Percentiles rank a stretch among this genome's conserved stretches.
These are phyloP conservation scores for Campoplex capitator DNA, from an alignment of 2,888 invertebrate species.

Conservation along the genomic window DNA sequence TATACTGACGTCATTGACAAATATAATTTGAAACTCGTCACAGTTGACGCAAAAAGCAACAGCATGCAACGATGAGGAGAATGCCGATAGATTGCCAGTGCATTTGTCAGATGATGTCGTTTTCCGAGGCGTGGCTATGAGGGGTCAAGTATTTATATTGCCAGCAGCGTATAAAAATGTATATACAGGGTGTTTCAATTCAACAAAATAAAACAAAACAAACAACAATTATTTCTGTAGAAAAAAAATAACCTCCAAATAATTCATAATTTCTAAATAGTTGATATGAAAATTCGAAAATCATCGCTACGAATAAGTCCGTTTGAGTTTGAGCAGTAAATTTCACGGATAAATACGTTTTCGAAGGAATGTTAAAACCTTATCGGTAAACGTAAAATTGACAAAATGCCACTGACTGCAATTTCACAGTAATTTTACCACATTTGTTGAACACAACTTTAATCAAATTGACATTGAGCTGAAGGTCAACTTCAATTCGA, in stretches of 20 bases:
- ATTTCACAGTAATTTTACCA: not conserved
- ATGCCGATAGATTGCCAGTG: constrained; percentile 10
- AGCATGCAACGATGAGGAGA: not conserved
- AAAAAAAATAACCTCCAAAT: not conserved
- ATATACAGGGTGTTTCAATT: not conserved
- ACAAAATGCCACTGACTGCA: not conserved
- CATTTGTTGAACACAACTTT: not conserved
- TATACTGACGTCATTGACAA: constrained; percentile 42
- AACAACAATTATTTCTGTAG: not conserved
- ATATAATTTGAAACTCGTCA: constrained; percentile 53
- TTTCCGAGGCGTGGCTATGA: constrained; percentile 22
- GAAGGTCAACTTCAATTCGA: not conserved
- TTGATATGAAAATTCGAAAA: not conserved
- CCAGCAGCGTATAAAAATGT: constrained; percentile 11
- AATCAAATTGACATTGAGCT: not conserved
- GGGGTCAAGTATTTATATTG: constrained; percentile 62
- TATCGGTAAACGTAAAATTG: not conserved
- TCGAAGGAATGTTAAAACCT: not conserved
- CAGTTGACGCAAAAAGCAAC: constrained; percentile 40
- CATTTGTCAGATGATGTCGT: constrained; percentile 32
- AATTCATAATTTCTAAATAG: not conserved
- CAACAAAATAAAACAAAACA: not conserved
- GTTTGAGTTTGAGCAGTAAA: not conserved
- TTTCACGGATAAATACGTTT: not conserved
- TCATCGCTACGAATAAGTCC: not conserved